A percentile compares a stretch with the other conserved stretches of the same genome.
phyloP scores from a whole-genome alignment of 1,140 invertebrate species.

The Ceratosolen solmsi region DNA sequence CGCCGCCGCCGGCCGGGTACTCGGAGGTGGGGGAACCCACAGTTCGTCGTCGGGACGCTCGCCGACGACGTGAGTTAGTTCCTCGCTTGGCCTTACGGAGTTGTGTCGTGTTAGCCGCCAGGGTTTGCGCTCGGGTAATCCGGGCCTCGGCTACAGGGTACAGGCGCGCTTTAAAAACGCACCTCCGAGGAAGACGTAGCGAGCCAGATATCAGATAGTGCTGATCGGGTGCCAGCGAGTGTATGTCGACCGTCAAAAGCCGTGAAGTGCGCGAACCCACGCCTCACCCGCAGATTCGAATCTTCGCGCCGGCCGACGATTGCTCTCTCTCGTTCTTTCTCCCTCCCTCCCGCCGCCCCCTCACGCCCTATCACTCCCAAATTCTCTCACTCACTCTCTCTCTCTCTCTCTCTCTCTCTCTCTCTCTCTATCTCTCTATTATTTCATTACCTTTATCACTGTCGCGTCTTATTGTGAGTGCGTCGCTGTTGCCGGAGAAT shows the following conservation, averaged over 20 bases:
- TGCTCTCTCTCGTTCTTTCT: too few species aligned
- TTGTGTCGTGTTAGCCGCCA: not conserved
- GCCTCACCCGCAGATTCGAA: not conserved
- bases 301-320: not conserved
- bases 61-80: conserved; percentile 11
- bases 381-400: too few species aligned
- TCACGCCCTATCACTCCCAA: not conserved
- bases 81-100: conserved; percentile 3
- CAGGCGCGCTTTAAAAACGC: too few species aligned
- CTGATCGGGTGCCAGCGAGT: too few species aligned
- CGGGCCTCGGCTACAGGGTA: not conserved
- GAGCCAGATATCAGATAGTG: not conserved
- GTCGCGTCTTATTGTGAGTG: not conserved
- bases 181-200: not conserved
- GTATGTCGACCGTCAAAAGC: not conserved
- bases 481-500: not conserved
- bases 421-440: too few species aligned
- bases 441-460: not conserved
- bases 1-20: not conserved
- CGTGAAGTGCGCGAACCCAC: not conserved
- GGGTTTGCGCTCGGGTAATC: too few species aligned
- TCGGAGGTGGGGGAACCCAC: not conserved
- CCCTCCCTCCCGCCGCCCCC: not conserved
- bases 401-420: too few species aligned
- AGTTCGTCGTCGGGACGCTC: not conserved